Evolutionary conservation across 2,888 invertebrate genomes (phyloP), one percentile per base, ranked within the genome.

Genomic region (Brachyptera risi): DNA sequence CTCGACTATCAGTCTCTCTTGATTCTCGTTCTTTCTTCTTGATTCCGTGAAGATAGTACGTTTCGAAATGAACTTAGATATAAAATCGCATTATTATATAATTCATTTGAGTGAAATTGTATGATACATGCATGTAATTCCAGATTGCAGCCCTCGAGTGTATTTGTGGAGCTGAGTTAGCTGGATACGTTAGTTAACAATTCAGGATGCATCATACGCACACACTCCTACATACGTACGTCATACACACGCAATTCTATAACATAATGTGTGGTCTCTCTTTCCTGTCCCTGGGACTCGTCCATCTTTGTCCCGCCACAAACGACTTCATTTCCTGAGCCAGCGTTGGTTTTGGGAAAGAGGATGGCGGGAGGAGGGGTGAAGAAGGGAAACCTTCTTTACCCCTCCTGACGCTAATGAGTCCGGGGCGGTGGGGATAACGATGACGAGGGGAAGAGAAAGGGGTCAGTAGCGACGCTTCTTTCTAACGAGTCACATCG

Each of bases 221-320:
- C n/a, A n/a, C 47, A 47, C n/a, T 47, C 47, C 47, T 21, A 23
- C 47, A 42, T 42, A 21, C 42, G n/a, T n/a, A 42, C 17, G 17
- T 42, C 42, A 42, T n/a, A n/a, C n/a, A n/a, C n/a, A n/a, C n/a
- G n/a, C 42, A 42, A 21, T 42, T 42, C 42, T 42, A n/a, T n/a
- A n/a, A n/a, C 11, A 24, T 47, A 67, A 69, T 68, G 68, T 69
- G 70, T 72, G 69, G 72, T 71, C 71, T 71, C 67, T 70, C 69
- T 65, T 62, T 62, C 62, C 62, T 51, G 62, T 54, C 58, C 49
- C 58, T 19, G 37, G 42, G 50, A 56, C 58, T 59, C 62, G 62
- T 59, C 62, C 62, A 62, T 62, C 62, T 62, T 62, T 62, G 62
- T 62, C 56, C 59, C 62, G 50, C 62, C 62, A 59, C 59, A 62